Evolutionary conservation across 2,888 invertebrate genomes (phyloP).

Genomic region (Cerastis rubricosa): DNA sequence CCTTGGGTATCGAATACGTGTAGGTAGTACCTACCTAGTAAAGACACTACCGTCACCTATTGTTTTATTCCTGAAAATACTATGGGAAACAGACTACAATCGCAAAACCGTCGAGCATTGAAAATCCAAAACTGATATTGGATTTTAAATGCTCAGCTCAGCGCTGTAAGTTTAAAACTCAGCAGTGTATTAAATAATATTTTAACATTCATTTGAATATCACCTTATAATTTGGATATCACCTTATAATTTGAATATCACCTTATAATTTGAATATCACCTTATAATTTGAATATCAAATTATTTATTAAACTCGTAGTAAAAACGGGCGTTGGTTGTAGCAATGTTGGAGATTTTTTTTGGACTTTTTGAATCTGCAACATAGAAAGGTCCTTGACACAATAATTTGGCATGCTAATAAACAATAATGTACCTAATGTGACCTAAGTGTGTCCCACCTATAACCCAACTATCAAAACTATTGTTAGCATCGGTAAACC

Average conservation of each 20-base stretch:
- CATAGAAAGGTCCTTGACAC: background rate
- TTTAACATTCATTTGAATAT: background rate
- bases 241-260: background rate
- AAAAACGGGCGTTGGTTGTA: background rate
- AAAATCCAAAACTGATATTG: background rate
- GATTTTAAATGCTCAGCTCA: background rate
- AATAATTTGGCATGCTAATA: background rate
- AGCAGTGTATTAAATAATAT: background rate
- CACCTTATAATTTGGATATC: background rate
- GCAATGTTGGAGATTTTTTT: background rate
- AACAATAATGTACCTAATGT: background rate
- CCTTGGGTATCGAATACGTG: background rate
- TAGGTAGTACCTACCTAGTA: background rate
- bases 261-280: background rate
- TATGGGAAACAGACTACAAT: background rate
- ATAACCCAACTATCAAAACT: background rate
- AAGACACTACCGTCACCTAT: background rate
- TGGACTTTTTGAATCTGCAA: background rate
- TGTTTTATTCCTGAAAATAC: background rate
- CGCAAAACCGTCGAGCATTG: background rate
- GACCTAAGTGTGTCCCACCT: background rate
- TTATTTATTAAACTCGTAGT: background rate
- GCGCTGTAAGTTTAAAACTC: background rate
- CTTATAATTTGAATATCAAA: no score
- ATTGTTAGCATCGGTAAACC: constrained; percentile 6